Evolutionary conservation across 2,113 vertebrate genomes (phyloP), one percentile per base, ranked within the genome.

Genomic region (Penelope pileata): DNA sequence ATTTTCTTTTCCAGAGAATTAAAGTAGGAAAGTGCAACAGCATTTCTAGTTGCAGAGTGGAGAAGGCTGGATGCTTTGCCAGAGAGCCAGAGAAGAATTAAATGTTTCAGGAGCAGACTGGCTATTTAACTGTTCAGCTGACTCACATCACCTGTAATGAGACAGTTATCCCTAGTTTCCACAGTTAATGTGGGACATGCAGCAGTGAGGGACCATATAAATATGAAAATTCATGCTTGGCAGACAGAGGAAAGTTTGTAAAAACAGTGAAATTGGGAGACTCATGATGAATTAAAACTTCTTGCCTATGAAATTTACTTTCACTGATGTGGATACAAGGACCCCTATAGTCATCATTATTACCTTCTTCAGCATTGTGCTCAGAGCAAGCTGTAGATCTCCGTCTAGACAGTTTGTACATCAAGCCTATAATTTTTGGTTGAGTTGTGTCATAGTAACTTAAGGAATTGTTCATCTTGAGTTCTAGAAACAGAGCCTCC

Each of bases 1-100:
- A 66, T 83, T 94, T 90, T 9, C 67, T 91, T 91, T 86, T 85
- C 68, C 90, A 83, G 79, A 86, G 63, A 72, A 77, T 77, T 94
- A 36, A 89, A 84, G 32, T 16, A 67, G 60, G 67, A 58, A 86
- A 91, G 66, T 86, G 32, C 43, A 82, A 73, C 58, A 87, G 42
- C 59, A 94, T 64, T 94, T 90, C 53, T 11, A 32, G 66, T 58
- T 42, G 45, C 67, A 58, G 70, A 79, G 12, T 50, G n/a, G 36
- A 86, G 51, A 30, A 79, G 40, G 27, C 24, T 54, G 58, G 29
- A 53, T 84, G 67, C 74, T 69, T 68, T 73, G 36, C 67, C 59
- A 69, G 63, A 60, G 74, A 79, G 22, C 16, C 38, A 81, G 36
- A 50, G 66, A 64, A 73, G 43, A 74, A n/a, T 72, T 59, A 36